Evolutionary conservation across 2,888 invertebrate genomes (phyloP).

Genomic region (Elaeidobius kamerunicus): DNA sequence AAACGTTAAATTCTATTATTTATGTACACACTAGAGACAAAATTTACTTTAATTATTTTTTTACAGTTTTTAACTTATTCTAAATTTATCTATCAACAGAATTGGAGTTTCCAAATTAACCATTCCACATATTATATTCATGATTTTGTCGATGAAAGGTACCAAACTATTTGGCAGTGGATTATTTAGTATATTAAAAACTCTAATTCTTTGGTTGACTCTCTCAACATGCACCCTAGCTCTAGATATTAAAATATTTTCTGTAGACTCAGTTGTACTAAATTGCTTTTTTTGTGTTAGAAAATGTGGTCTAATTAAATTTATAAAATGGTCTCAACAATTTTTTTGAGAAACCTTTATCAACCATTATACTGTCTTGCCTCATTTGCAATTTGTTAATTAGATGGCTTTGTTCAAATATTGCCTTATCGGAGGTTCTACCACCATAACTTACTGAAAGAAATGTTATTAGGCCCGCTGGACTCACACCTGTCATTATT

Average conservation of each 20-base stretch:
- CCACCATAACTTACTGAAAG: constrained; percentile 17
- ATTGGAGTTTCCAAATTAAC: not conserved
- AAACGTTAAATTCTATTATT: too few relatives aligned
- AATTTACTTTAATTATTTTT: too few relatives aligned
- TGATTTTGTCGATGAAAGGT: constrained; percentile 4
- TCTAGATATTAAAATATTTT: constrained; percentile 13
- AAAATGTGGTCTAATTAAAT: constrained; percentile 26
- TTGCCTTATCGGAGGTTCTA: constrained; percentile 16
- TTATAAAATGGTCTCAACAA: constrained; percentile 12
- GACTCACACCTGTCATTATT: constrained; percentile 20
- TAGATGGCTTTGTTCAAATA: not conserved
- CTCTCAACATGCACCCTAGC: constrained; percentile 6
- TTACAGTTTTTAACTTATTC: too few relatives aligned
- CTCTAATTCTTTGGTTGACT: constrained; percentile 15
- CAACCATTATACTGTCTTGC: not conserved
- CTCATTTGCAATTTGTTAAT: not conserved
- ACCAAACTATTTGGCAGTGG: constrained; percentile 6
- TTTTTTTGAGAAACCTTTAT: not conserved
- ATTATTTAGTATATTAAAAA: constrained; percentile 15
- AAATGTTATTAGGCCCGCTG: constrained; percentile 12
- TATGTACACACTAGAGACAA: too few relatives aligned
- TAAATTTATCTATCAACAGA: not conserved
- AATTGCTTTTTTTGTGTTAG: constrained; percentile 21
- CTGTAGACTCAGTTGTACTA: constrained; percentile 17
- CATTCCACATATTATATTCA: not conserved